Evolutionary conservation across 2,888 invertebrate genomes (phyloP).

Genomic region (Drosophila rellima): DNA sequence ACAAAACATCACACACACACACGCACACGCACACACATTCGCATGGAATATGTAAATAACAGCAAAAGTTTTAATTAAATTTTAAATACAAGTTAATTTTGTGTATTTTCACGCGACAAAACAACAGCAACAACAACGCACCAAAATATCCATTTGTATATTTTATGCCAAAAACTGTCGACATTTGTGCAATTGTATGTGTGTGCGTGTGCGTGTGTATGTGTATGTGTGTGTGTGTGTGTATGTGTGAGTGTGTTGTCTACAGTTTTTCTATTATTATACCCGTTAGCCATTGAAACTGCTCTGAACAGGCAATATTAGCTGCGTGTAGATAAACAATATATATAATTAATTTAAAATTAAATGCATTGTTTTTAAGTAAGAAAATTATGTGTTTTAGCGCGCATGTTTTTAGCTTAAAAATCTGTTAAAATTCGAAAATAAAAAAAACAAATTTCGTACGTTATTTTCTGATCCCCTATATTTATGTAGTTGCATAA

Average conservation of each 20-base stretch:
- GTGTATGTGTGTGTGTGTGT: constrained; percentile 25
- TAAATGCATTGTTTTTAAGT: no score
- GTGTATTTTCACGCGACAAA: constrained; percentile 70
- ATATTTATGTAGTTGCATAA: no score
- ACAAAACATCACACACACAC: constrained; percentile 14
- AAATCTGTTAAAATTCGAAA: no score
- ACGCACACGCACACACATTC: constrained; percentile 6
- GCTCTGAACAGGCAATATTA: neutral
- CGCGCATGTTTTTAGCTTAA: no score
- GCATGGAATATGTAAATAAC: constrained; percentile 65
- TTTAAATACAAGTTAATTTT: constrained; percentile 81
- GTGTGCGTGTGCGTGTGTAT: constrained; percentile 25
- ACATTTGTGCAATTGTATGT: constrained; percentile 25
- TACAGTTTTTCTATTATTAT: constrained; percentile 52
- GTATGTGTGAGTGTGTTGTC: constrained; percentile 27
- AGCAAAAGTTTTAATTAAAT: constrained; percentile 79
- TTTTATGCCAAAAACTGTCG: constrained; percentile 55
- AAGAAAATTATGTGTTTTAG: no score
- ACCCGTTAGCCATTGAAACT: neutral
- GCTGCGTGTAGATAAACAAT: no score
- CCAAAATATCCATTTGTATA: constrained; percentile 59
- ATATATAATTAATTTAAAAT: no score
- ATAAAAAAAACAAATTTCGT: no score
- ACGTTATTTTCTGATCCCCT: no score
- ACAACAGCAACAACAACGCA: constrained; percentile 31